Evolutionary conservation across 92 coral and sea anemone genomes (phyloP), one percentile per base, ranked within the genome.

Genomic region (Umimayanthus kanabou): DNA sequence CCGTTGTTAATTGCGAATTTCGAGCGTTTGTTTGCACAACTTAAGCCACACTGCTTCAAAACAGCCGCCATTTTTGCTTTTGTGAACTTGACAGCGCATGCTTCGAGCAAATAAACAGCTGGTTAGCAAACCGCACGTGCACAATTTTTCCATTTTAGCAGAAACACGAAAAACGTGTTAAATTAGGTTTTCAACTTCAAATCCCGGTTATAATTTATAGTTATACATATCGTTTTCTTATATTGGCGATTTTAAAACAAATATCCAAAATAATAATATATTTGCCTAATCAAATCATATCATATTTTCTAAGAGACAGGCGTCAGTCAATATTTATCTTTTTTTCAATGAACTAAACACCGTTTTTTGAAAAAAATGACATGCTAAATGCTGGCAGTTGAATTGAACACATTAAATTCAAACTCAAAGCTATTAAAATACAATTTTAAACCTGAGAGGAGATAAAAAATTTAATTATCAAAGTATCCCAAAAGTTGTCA

Each of bases 51-150:
- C n/a, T 40, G 85, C 94, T 92, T 92, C 94, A 92, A 92, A 92
- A 84, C 92, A 83, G 91, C 92, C 94, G 94, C 94, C 94, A 92
- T 92, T 92, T 92, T 92, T 87, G 47, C 53, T 70, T 74, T 47
- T 77, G 61, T 69, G 18, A 72, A 66, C 25, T 30, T 58, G 77
- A 81, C 53, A 23, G 89, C 89, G 90, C 88, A 81, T 83, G 89
- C 84, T 79, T 79, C n/a, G 37, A 70, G 40, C 43, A 47, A 82
- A 64, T 69, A 83, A 83, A 83, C 87, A 70, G 87, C 87, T 83
- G 87, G 87, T 23, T 69, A 83, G 25, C 13, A 83, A 70, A 70
- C 87, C 67, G 77, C 69, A 75, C 79, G 39, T 30, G 5, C 77
- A 73, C 6, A 73, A 55, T 33, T 33, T 33, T 33, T 33, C n/a